Base-by-base conservation (phyloP, 2,888 invertebrate species). In the Mythimna loreyi region DNA sequence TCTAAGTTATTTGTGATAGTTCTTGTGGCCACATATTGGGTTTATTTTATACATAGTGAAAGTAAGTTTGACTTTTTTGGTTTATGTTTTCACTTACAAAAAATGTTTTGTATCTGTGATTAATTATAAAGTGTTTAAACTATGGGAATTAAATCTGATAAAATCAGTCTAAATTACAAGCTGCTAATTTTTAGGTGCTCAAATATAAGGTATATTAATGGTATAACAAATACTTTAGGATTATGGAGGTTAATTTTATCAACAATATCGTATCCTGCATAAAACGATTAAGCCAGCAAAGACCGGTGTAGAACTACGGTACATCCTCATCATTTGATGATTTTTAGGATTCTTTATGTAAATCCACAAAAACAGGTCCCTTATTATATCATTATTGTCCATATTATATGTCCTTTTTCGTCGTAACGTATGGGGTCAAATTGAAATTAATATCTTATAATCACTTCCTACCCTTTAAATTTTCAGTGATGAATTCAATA, bases 1-100 rank as follows among this genome's bases (percentile, higher is more conserved):
- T 72, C 81, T 6, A 89, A 86, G 68, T 64, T 78, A 40, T 19
- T 84, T 30, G 78, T 87, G 45, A 74, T 85, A 30, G 56, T 65
- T 75, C 36, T 88, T 28, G 64, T 88, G 67, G 68, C 75, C 33
- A 76, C 82, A 7, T 87, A 83, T 72, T 89, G 86, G 85, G 78
- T 89, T 61, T 87, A 86, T 74, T 86, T 84, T n/a, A 89, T 89
- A 49, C 85, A 85, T 2, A 89, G 85, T 67, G 82, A 85, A 85
- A 86, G 90, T 90, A 78, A 82, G 86, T 77, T 16, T 30, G 0
- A 23, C 3, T 19, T 47, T 19, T 36, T 50, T 40, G 56, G 6
- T 21, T 5, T 25, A 3, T 43, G 7, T 28, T 11, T 28, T 0
- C 28, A 3, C 19, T 21, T 16, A 19, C 19, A 57, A 9, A 7